Evolutionary conservation across 2,113 vertebrate genomes (phyloP).

Genomic region (Oreotrochilus melanogaster): DNA sequence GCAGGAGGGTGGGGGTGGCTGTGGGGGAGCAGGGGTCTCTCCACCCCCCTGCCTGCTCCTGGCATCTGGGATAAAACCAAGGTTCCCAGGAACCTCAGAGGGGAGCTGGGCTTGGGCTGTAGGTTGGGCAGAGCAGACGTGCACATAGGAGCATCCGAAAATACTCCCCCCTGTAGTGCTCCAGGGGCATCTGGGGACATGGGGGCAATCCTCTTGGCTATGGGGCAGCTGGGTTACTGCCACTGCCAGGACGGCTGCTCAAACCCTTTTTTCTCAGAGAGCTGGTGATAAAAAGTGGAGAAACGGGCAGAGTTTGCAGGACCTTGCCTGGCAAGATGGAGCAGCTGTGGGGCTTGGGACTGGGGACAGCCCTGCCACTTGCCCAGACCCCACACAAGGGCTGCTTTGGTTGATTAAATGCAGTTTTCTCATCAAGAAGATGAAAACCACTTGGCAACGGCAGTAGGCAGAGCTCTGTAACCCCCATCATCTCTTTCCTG

Average conservation of each 20-base stretch:
- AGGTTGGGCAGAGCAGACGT: background rate
- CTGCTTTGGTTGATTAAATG: background rate
- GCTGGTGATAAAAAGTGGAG: background rate
- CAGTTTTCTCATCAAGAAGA: background rate
- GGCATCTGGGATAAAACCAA: constrained; percentile 27
- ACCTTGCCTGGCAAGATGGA: fast-evolving
- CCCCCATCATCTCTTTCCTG: background rate
- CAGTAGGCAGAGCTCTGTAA: background rate
- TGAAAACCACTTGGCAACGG: background rate
- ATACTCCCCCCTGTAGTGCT: fast-evolving
- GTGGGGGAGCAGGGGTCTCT: background rate
- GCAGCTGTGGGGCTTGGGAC: fast-evolving
- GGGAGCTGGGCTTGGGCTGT: background rate
- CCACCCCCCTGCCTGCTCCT: fast-evolving
- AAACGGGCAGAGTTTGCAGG: background rate
- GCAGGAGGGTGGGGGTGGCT: background rate
- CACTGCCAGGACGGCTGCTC: background rate
- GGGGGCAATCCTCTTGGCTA: background rate
- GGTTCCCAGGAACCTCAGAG: background rate
- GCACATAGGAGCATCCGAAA: background rate
- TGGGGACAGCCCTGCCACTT: fast-evolving
- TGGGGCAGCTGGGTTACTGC: background rate
- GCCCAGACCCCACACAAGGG: fast-evolving
- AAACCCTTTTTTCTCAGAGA: background rate
- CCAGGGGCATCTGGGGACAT: background rate